A percentile compares a stretch with the other conserved stretches of the same genome.
Conservation (phyloP, 2,797 vertebrate genomes). For the Oreortyx pictus region DNA sequence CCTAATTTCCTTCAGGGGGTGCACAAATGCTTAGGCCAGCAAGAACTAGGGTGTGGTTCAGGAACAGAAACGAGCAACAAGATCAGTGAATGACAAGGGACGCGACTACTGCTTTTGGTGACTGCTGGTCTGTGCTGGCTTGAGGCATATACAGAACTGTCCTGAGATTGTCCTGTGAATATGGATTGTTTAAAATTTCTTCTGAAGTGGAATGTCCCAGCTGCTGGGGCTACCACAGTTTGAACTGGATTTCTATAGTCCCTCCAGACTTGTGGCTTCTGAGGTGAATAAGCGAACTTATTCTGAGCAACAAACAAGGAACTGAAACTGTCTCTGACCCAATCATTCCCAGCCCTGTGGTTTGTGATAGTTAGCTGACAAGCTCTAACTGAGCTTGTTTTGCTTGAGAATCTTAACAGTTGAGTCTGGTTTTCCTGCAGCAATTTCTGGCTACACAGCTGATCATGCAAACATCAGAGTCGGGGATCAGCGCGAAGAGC, state of each 20-base stretch:
- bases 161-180: background rate
- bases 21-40: slow-evolving; percentile 46
- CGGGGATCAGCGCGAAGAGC: slow-evolving; percentile 98
- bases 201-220: background rate
- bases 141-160: background rate
- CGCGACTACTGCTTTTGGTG: background rate
- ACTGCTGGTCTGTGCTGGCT: background rate
- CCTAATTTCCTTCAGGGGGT: slow-evolving; percentile 37
- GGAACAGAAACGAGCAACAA: slow-evolving; percentile 22
- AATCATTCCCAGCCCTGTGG: slow-evolving; percentile 36
- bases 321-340: slow-evolving; percentile 50
- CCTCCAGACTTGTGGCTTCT: slow-evolving; percentile 31
- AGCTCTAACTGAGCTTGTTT: slow-evolving; percentile 9
- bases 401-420: slow-evolving; percentile 44
- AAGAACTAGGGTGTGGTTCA: slow-evolving; percentile 52
- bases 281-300: slow-evolving; percentile 35
- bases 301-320: slow-evolving; percentile 42
- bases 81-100: slow-evolving; percentile 29
- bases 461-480: slow-evolving; percentile 97
- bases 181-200: background rate
- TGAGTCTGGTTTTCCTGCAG: slow-evolving; percentile 74
- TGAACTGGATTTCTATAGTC: background rate
- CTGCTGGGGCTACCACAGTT: background rate
- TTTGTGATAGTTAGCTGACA: slow-evolving; percentile 42
- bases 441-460: slow-evolving; percentile 92